Evolutionary conservation across 2,797 vertebrate species (phyloP).

Genomic region (Glyptemys insculpta): DNA sequence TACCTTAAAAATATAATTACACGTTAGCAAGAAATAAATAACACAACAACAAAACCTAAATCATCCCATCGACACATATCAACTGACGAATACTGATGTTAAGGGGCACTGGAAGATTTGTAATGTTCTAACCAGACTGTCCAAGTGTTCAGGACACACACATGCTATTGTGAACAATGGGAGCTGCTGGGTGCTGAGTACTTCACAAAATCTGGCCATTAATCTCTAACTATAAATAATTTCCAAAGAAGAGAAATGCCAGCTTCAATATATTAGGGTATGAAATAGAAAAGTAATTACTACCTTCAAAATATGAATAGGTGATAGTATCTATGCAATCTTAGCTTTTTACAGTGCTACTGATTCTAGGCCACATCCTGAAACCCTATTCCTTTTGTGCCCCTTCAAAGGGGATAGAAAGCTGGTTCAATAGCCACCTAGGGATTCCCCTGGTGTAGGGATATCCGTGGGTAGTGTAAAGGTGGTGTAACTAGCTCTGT

Average conservation of each 20-base stretch:
- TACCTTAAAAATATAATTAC: not conserved
- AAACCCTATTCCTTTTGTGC: not conserved
- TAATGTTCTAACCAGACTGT: not conserved
- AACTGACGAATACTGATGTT: not conserved
- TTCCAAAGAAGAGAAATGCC: not conserved
- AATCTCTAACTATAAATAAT: not conserved
- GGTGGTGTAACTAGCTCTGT: not conserved
- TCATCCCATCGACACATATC: not conserved
- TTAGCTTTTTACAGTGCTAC: not conserved
- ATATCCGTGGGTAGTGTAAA: not conserved
- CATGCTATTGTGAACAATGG: accelerated
- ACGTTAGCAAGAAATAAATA: not conserved
- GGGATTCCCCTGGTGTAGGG: not conserved
- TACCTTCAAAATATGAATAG: not conserved
- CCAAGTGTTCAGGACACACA: not conserved
- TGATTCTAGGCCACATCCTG: not conserved
- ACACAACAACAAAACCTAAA: not conserved
- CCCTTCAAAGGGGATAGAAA: not conserved
- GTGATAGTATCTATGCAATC: not conserved
- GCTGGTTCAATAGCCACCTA: not conserved
- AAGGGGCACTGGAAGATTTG: not conserved
- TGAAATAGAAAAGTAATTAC: not conserved
- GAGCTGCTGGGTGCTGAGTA: not conserved
- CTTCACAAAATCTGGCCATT: not conserved
- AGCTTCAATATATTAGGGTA: not conserved